These are phyloP conservation scores for Morpho achilles DNA, from an alignment of 2,888 invertebrate species.

Conservation along the genomic window DNA sequence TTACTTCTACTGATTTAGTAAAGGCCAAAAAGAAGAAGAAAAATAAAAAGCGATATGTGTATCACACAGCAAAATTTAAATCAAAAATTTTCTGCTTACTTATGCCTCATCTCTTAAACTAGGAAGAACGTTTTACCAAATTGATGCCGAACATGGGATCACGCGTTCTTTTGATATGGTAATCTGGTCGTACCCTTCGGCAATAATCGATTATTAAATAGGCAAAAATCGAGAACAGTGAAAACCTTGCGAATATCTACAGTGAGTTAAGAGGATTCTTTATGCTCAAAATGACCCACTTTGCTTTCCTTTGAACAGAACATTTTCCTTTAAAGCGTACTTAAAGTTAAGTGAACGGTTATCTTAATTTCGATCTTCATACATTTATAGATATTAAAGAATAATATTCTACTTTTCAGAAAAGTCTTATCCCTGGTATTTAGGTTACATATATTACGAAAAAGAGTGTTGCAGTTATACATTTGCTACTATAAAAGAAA, in stretches of 20 bases:
- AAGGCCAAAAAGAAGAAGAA: too few relatives aligned
- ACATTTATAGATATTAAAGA: too few relatives aligned
- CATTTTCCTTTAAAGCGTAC: conserved; percentile 6
- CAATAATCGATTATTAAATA: conserved; percentile 74
- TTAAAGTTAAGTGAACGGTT: conserved; percentile 10
- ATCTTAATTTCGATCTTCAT: background rate
- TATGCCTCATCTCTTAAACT: conserved; percentile 39
- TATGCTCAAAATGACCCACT: conserved; percentile 51
- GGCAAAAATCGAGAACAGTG: conserved; percentile 37
- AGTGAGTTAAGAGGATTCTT: conserved; percentile 57
- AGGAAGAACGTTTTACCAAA: conserved; percentile 58
- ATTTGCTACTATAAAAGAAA: too few relatives aligned
- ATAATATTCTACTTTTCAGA: too few relatives aligned
- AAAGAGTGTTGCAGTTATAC: too few relatives aligned
- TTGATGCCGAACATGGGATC: conserved; percentile 64
- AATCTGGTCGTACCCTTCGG: conserved; percentile 58
- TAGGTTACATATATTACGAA: too few relatives aligned
- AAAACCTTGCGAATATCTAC: conserved; percentile 44
- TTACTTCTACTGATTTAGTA: too few relatives aligned
- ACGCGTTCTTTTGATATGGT: conserved; percentile 74
- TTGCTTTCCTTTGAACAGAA: conserved; percentile 10
- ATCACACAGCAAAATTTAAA: too few relatives aligned
- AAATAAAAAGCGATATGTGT: too few relatives aligned
- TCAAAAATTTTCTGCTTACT: conserved; percentile 12
- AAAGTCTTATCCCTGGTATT: too few relatives aligned